Percentiles rank a stretch among this genome's conserved stretches.
phyloP scores from a whole-genome alignment of 2,113 vertebrate genomes.

The Cyphotilapia sp. region DNA sequence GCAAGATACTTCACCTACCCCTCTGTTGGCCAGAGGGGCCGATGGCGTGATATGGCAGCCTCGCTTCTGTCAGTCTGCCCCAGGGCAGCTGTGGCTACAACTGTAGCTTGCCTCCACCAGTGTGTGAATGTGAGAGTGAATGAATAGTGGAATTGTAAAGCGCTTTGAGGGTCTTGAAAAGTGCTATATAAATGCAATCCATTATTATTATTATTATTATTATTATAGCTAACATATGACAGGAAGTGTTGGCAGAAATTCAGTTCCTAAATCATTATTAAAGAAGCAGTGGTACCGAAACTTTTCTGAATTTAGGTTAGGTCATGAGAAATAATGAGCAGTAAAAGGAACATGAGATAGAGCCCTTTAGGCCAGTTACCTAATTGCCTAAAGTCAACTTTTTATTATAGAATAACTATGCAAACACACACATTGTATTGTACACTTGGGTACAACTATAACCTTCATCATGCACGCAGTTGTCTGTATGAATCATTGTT shows the following conservation, averaged over 20 bases:
- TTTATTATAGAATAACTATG: not conserved
- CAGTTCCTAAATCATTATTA: not conserved
- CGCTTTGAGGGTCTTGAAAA: not conserved
- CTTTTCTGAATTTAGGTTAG: not conserved
- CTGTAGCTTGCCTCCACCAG: not conserved
- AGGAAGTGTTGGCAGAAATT: not conserved
- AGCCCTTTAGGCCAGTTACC: not conserved
- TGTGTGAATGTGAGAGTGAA: not conserved
- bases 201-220: not conserved
- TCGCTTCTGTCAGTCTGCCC: not conserved
- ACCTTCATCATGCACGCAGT: not conserved
- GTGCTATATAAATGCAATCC: not conserved
- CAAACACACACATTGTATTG: not conserved
- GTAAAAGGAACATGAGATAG: not conserved
- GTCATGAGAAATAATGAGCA: not conserved
- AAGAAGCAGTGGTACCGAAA: not conserved
- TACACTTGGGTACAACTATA: not conserved
- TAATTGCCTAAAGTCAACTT: not conserved
- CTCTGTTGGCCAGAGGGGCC: not conserved
- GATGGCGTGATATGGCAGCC: not conserved
- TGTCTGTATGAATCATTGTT: not conserved
- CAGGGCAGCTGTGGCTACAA: not conserved
- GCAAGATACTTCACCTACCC: not conserved
- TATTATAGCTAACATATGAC: not conserved
- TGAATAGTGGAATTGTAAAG: not conserved